Evolutionary conservation across 2,113 vertebrate genomes (phyloP).

Genomic region (Cavia porcellus): DNA sequence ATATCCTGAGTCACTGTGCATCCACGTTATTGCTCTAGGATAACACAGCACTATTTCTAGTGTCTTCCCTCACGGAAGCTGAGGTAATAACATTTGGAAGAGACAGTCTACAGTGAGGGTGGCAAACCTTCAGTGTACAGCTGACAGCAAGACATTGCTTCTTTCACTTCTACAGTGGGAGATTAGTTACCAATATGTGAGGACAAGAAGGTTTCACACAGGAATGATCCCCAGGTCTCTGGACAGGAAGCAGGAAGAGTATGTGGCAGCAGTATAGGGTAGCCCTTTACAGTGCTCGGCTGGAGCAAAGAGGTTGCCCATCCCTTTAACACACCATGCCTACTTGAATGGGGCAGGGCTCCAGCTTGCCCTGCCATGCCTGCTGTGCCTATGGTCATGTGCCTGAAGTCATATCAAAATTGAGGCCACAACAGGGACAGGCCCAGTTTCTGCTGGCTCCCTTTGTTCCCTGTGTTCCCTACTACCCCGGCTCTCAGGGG

Average conservation of each 20-base stretch:
- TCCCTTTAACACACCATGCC: too few relatives aligned
- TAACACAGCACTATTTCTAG: neutral
- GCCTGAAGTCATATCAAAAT: neutral
- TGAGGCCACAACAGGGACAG: neutral
- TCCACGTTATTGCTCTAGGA: neutral
- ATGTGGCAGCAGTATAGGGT: neutral
- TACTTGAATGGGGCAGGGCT: neutral
- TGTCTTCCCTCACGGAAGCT: neutral
- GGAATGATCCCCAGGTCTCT: neutral
- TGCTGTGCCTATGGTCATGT: neutral
- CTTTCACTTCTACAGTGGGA: neutral
- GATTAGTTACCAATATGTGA: neutral
- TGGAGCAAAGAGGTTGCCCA: neutral
- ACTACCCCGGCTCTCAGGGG: neutral
- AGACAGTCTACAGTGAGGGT: neutral
- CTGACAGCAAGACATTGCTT: neutral
- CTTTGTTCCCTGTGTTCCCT: neutral
- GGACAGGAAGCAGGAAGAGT: neutral
- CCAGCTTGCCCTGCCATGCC: neutral
- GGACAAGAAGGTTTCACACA: neutral
- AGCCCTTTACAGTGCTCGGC: too few relatives aligned
- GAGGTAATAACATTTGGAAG: neutral
- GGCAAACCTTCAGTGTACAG: neutral
- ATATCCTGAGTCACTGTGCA: neutral
- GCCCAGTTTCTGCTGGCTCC: neutral